These are phyloP conservation scores for Salpingus planirostris DNA, from an alignment of 2,888 invertebrate species.

Conservation along the genomic window DNA sequence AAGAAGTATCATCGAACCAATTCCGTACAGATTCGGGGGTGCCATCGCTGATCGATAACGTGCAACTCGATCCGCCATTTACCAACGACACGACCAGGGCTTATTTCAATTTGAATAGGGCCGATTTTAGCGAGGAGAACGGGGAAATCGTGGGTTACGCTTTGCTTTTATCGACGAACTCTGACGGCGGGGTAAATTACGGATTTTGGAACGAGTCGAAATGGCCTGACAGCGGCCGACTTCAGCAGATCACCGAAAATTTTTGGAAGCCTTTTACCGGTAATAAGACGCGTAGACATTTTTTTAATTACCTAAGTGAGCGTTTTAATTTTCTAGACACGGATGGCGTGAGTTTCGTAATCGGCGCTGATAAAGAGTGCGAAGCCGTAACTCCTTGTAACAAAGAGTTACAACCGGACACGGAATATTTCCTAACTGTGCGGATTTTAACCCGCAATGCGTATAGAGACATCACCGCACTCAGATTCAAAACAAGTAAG, in stretches of 20 bases:
- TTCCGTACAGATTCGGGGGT: slow-evolving; percentile 2
- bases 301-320: slow-evolving; percentile 12
- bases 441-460: slow-evolving; percentile 56
- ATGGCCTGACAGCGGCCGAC: slow-evolving; percentile 38
- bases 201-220: slow-evolving; percentile 31
- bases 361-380: slow-evolving; percentile 37
- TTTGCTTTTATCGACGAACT: slow-evolving; percentile 38
- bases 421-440: slow-evolving; percentile 56
- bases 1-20: neutral
- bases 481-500: slow-evolving; percentile 40
- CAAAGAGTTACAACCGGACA: slow-evolving; percentile 55
- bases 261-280: slow-evolving; percentile 37
- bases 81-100: slow-evolving; percentile 2
- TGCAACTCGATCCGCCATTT: slow-evolving; percentile 1
- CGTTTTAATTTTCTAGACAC: slow-evolving; percentile 2
- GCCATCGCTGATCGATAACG: neutral
- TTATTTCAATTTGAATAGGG: slow-evolving; percentile 1
- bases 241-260: slow-evolving; percentile 41
- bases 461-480: slow-evolving; percentile 44
- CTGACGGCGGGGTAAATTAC: slow-evolving; percentile 20
- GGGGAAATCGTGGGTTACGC: slow-evolving; percentile 42
- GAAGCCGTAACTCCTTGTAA: slow-evolving; percentile 49
- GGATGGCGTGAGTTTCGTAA: slow-evolving; percentile 17
- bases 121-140: slow-evolving; percentile 3
- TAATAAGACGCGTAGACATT: too few species aligned